Conservation (phyloP, 2,797 vertebrate genomes). For the Enoplosus armatus region DNA sequence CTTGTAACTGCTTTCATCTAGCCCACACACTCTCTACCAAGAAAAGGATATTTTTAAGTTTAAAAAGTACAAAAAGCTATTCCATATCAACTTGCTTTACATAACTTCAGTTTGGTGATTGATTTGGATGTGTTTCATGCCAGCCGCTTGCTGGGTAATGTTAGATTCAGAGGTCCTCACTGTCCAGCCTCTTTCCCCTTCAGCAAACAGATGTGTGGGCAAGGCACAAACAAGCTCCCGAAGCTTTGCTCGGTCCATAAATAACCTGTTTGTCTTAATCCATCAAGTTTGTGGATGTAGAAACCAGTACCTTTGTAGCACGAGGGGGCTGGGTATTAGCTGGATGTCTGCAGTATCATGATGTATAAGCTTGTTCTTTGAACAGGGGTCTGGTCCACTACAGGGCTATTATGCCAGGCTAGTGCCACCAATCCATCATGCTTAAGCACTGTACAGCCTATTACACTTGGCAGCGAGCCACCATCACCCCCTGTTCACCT, state of each 20-base stretch:
- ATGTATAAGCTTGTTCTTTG: conserved; percentile 81
- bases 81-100: conserved; percentile 63
- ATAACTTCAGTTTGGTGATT: conserved; percentile 61
- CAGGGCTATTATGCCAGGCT: conserved; percentile 74
- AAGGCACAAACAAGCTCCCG: conserved; percentile 69
- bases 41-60: conserved; percentile 47
- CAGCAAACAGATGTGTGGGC: conserved; percentile 80
- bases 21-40: conserved; percentile 62
- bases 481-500: conserved; percentile 52
- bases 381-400: conserved; percentile 72
- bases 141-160: conserved; percentile 58
- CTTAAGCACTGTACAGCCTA: conserved; percentile 72
- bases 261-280: conserved; percentile 83
- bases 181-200: conserved; percentile 64
- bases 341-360: conserved; percentile 72
- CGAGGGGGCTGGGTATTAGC: conserved; percentile 61
- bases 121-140: conserved; percentile 64
- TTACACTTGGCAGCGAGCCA: conserved; percentile 73
- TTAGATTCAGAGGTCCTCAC: conserved; percentile 65
- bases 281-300: conserved; percentile 77
- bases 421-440: conserved; percentile 78
- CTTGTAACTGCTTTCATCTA: conserved; percentile 47
- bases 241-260: conserved; percentile 73
- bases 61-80: conserved; percentile 38
- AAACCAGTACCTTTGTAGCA: conserved; percentile 62